A percentile compares a stretch with the other conserved stretches of the same genome.
Conservation (phyloP, 2,113 vertebrate species). For the Bujurquina vittata region DNA sequence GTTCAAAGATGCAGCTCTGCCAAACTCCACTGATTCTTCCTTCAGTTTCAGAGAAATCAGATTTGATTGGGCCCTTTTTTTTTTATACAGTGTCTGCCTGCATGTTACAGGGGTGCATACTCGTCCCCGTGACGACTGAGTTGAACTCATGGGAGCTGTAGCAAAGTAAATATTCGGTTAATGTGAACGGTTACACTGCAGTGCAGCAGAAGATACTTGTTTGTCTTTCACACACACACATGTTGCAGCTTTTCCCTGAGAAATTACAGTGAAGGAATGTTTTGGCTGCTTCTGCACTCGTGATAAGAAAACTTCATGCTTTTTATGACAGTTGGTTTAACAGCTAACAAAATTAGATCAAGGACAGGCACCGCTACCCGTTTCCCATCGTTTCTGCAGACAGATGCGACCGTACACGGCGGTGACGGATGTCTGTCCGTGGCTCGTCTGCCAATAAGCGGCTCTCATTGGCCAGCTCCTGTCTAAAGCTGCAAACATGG, state of each 20-base stretch:
- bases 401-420: background rate
- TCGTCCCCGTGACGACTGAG: no score
- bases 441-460: no score
- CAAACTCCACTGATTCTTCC: background rate
- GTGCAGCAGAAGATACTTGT: background rate
- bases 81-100: no score
- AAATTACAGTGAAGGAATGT: constrained; percentile 5
- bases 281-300: background rate
- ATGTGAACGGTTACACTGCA: background rate
- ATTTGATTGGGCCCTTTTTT: background rate
- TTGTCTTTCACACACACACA: background rate
- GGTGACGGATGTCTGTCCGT: background rate
- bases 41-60: background rate
- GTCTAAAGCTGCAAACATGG: background rate
- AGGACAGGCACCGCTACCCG: background rate
- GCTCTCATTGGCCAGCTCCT: background rate
- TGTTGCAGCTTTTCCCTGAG: background rate
- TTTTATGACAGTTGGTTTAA: constrained; percentile 9
- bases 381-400: background rate
- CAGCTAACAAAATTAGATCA: background rate
- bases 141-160: background rate
- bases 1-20: background rate
- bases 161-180: background rate
- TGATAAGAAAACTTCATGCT: background rate
- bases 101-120: no score